These are phyloP conservation scores for Ephestia elutella DNA, from an alignment of 1,140 invertebrate genomes.

Conservation along the genomic window DNA sequence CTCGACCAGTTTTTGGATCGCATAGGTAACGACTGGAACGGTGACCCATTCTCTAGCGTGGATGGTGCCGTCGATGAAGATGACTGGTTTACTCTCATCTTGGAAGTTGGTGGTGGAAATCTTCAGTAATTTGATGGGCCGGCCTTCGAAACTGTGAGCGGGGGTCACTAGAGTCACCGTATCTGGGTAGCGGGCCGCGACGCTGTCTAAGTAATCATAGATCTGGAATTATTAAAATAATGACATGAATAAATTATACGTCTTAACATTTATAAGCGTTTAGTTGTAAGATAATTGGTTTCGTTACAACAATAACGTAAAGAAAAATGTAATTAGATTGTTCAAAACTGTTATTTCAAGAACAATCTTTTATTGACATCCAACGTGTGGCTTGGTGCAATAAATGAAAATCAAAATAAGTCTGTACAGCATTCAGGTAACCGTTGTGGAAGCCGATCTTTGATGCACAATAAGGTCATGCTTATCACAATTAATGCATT, in stretches of 20 bases:
- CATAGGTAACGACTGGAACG: constrained; percentile 60
- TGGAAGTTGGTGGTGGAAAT: constrained; percentile 33
- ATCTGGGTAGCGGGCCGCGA: constrained; percentile 58
- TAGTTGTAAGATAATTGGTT: too few species aligned
- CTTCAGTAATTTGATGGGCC: constrained; percentile 54
- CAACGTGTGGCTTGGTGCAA: too few species aligned
- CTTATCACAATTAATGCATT: too few species aligned
- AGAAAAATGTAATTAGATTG: too few species aligned
- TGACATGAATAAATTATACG: constrained; percentile 50
- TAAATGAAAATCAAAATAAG: too few species aligned
- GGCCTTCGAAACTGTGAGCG: constrained; percentile 68
- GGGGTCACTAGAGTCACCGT: constrained; percentile 57
- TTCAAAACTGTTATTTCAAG: too few species aligned
- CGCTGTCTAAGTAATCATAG: constrained; percentile 66
- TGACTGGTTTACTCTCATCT: constrained; percentile 34
- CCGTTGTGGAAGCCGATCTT: too few species aligned
- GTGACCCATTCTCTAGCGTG: constrained; percentile 78
- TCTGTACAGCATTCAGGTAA: too few species aligned
- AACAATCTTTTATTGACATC: too few species aligned
- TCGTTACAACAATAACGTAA: too few species aligned
- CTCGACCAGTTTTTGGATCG: constrained; percentile 53
- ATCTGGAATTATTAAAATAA: constrained; percentile 68
- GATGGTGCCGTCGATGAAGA: constrained; percentile 48
- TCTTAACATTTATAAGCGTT: too few species aligned
- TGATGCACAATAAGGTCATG: too few species aligned